These are phyloP conservation scores for Pristionchus pacificus DNA, from an alignment of 1,140 invertebrate genomes.

Conservation along the genomic window DNA sequence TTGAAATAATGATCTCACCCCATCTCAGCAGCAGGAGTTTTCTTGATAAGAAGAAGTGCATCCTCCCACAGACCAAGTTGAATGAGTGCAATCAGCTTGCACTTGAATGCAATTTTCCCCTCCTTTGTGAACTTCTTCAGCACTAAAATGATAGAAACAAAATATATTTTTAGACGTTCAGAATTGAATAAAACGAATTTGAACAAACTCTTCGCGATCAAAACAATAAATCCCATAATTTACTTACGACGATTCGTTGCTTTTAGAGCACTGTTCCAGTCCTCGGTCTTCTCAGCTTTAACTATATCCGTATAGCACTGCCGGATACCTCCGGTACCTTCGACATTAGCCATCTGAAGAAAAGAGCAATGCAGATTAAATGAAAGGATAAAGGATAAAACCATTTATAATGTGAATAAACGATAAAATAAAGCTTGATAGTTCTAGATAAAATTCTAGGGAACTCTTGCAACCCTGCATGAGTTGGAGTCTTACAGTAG, in stretches of 20 bases:
- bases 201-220: neutral
- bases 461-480: no score
- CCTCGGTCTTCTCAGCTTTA: slow-evolving; percentile 14
- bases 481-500: no score
- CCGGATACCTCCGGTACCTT: slow-evolving; percentile 20
- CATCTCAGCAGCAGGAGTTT: slow-evolving; percentile 14
- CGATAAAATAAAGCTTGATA: no score
- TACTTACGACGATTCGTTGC: slow-evolving; percentile 27
- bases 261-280: slow-evolving; percentile 24
- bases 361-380: no score
- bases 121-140: slow-evolving; percentile 26
- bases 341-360: slow-evolving; percentile 21
- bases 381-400: no score
- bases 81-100: slow-evolving; percentile 25
- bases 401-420: no score
- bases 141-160: slow-evolving; percentile 15
- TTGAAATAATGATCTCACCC: slow-evolving; percentile 10
- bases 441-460: no score
- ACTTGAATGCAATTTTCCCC: slow-evolving; percentile 17
- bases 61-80: slow-evolving; percentile 22
- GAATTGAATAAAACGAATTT: neutral
- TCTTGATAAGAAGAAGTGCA: slow-evolving; percentile 19
- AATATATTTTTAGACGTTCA: neutral
- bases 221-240: slow-evolving; percentile 2
- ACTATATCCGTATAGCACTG: slow-evolving; percentile 24